Evolutionary conservation across 2,797 vertebrate species (phyloP).

Genomic region (Ambastaia sidthimunki): DNA sequence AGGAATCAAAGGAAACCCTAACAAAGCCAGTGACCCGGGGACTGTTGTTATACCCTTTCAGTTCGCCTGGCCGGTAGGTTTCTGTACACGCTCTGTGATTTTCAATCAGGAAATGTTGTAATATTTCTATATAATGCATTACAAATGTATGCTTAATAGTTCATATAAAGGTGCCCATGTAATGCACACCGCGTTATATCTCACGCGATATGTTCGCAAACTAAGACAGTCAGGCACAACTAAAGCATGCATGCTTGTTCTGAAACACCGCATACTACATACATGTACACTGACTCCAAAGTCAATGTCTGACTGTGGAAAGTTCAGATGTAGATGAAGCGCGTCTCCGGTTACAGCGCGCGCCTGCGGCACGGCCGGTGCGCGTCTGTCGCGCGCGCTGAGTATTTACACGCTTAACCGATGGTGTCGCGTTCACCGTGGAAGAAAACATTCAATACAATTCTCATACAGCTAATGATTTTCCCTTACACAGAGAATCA

Average conservation of each 20-base stretch:
- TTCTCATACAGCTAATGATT: no score
- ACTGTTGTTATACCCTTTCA: slow-evolving; percentile 90
- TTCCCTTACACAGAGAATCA: no score
- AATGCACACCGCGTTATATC: neutral
- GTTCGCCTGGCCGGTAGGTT: slow-evolving; percentile 94
- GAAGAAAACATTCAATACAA: no score
- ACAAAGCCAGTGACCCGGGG: slow-evolving; percentile 77
- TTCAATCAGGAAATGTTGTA: no score
- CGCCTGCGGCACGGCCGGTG: slow-evolving; percentile 14
- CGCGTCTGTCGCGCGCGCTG: slow-evolving; percentile 25
- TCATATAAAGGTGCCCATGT: neutral
- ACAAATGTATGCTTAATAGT: no score
- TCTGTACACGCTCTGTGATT: neutral
- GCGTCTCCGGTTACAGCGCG: slow-evolving; percentile 25
- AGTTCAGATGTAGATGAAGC: slow-evolving; percentile 5
- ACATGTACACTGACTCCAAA: slow-evolving; percentile 8
- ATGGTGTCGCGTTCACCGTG: slow-evolving; percentile 44
- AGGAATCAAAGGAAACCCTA: slow-evolving; percentile 74
- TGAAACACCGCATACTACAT: neutral
- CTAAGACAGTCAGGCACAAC: neutral
- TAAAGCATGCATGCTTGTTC: neutral
- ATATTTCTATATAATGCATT: no score
- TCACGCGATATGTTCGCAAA: neutral
- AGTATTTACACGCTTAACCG: slow-evolving; percentile 35
- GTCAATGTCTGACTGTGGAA: slow-evolving; percentile 41